Base-by-base conservation (phyloP, 2,113 vertebrate genomes). In the Hymenochirus boettgeri region DNA sequence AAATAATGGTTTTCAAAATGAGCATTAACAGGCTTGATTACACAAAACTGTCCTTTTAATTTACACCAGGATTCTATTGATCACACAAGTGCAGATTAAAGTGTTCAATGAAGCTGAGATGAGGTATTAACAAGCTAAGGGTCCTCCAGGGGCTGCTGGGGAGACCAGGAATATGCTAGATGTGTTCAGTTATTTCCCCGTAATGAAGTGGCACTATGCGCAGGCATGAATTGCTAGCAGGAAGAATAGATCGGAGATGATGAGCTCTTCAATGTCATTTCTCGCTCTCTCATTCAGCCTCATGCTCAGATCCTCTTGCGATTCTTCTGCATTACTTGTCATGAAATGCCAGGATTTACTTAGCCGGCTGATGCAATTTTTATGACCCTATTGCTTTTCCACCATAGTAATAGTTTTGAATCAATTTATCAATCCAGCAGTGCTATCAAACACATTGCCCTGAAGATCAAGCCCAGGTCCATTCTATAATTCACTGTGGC, bases 181-280 rank as follows among this genome's bases (percentile, higher is more conserved):
- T 91, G 92, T 93, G 90, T 97, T 94, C 93, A 92, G 94, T 97
- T 92, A 92, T 93, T 93, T 90, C 89, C 84, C 89, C 85, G 92
- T 99, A 99, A 99, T 99, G 96, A 99, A 99, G 96, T 97, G 90
- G 85, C 83, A 90, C 91, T 99, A 99, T 99, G 96, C 94, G 85
- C 89, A 91, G 84, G 87, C 96, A 98, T 96, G 95, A 91, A 92
- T 91, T 87, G 86, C 85, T 79, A 87, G 91, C 91, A 92, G 94
- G 91, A 92, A 94, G 92, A 96, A 98, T 95, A 94, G 93, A 98
- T 95, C 85, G 90, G 88, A 91, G 92, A 96, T 93, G 95, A 99
- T 97, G 94, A 99, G 94, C 96, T 98, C 95, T 95, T 97, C 92
- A 97, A 96, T 97, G 95, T 96, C 95, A 97, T 97, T 95, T 90